Evolutionary conservation across 2,888 invertebrate species (phyloP).

Genomic region (Tupiocoris notatus): DNA sequence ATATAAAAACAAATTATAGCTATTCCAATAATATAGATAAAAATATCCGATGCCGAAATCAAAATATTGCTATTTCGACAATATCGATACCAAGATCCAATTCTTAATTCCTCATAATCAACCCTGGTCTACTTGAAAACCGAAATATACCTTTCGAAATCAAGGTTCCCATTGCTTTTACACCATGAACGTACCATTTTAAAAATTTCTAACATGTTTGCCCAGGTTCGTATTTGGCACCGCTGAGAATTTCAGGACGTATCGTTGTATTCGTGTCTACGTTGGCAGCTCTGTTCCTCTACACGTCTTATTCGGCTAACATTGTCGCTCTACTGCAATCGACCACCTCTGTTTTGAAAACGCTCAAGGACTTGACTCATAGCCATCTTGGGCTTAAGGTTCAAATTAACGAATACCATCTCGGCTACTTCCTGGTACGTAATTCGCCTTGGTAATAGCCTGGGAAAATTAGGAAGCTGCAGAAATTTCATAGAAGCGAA

Average conservation of each 20-base stretch:
- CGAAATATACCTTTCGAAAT: too few relatives aligned
- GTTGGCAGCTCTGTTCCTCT: slow-evolving; percentile 66
- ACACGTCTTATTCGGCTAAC: slow-evolving; percentile 73
- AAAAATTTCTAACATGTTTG: too few relatives aligned
- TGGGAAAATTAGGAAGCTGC: not conserved
- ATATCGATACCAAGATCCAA: too few relatives aligned
- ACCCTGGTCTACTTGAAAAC: too few relatives aligned
- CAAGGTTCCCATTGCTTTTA: too few relatives aligned
- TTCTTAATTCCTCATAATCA: too few relatives aligned
- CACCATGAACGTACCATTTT: too few relatives aligned
- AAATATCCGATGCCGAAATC: too few relatives aligned
- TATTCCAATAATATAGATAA: too few relatives aligned
- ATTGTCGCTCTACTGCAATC: slow-evolving; percentile 73
- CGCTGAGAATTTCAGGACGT: slow-evolving; percentile 59
- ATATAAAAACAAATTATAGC: too few relatives aligned
- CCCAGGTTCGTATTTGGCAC: slow-evolving; percentile 57
- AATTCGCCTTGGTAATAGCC: not conserved
- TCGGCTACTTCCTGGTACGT: slow-evolving; percentile 18
- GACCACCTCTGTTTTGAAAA: slow-evolving; percentile 66
- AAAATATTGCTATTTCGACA: too few relatives aligned
- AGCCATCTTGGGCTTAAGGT: slow-evolving; percentile 68
- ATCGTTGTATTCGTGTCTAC: slow-evolving; percentile 65
- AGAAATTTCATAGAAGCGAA: not conserved
- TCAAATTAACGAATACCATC: slow-evolving; percentile 67
- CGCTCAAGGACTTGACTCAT: slow-evolving; percentile 63